Evolutionary conservation across 2,113 vertebrate genomes (phyloP).

Genomic region (Equus przewalskii): DNA sequence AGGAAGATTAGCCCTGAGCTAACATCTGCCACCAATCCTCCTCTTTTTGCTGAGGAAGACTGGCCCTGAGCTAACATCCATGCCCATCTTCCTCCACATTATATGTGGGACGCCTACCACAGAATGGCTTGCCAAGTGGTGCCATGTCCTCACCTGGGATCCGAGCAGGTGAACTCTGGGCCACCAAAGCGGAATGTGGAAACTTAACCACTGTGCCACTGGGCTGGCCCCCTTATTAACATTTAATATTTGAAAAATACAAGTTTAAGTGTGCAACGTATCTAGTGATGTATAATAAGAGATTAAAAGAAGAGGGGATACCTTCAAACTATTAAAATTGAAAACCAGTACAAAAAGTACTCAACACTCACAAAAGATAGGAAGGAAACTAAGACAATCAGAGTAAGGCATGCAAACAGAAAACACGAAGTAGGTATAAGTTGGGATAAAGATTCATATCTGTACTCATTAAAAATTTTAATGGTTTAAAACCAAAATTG

Average conservation of each 20-base stretch:
- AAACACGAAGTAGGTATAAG: not conserved
- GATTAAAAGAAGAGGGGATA: not conserved
- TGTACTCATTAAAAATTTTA: not conserved
- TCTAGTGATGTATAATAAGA: not conserved
- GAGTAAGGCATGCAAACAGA: not conserved
- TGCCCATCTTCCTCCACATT: too few species aligned
- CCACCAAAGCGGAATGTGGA: too few species aligned
- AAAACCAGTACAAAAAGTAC: not conserved
- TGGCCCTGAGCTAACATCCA: too few species aligned
- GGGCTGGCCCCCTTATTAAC: not conserved
- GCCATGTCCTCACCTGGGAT: too few species aligned
- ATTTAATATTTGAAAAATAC: conserved; percentile 48
- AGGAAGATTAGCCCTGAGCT: too few species aligned
- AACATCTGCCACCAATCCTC: too few species aligned
- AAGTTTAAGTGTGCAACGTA: not conserved
- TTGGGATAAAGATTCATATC: not conserved
- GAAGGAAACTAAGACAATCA: not conserved
- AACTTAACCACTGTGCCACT: too few species aligned
- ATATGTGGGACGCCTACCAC: too few species aligned
- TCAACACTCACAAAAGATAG: not conserved
- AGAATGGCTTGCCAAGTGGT: too few species aligned
- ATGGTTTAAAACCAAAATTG: not conserved
- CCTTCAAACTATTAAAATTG: not conserved
- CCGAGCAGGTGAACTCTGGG: too few species aligned
- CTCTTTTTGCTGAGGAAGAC: too few species aligned